phyloP scores from a whole-genome alignment of 2,888 invertebrate species.

The Thymelicus sylvestris region DNA sequence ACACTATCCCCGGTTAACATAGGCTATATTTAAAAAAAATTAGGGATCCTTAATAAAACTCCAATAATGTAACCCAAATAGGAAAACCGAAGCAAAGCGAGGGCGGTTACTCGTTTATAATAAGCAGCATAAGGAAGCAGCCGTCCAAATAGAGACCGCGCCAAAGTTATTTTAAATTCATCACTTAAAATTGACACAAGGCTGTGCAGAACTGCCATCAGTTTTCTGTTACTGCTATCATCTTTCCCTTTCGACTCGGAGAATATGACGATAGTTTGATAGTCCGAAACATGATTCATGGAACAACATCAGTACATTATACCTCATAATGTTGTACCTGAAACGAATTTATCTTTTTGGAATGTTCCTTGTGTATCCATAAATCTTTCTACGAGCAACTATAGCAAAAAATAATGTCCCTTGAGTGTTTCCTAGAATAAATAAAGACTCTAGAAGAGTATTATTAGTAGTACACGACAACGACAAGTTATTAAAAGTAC shows the following conservation, averaged over 20 bases:
- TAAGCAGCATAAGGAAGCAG: no score
- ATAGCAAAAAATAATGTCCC: conserved; percentile 37
- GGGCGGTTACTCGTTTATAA: no score
- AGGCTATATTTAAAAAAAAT: no score
- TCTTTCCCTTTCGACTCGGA: neutral
- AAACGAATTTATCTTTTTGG: conserved; percentile 32
- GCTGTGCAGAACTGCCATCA: neutral
- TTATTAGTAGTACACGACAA: conserved; percentile 3
- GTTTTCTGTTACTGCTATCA: neutral
- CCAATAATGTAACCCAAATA: no score
- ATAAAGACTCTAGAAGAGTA: conserved; percentile 19
- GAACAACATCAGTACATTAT: conserved; percentile 23
- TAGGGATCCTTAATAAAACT: no score
- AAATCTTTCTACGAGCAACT: conserved; percentile 34
- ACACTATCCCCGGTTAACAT: no score
- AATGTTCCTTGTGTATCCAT: conserved; percentile 30
- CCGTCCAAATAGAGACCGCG: neutral
- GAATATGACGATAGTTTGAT: conserved; percentile 1
- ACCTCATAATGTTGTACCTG: conserved; percentile 22
- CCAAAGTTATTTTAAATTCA: neutral
- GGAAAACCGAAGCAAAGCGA: no score
- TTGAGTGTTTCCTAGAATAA: conserved; percentile 36
- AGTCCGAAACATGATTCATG: conserved; percentile 6
- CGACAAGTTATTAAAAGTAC: neutral
- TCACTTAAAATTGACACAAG: neutral